Evolutionary conservation across 2,113 vertebrate species (phyloP).

Genomic region (Thryonomys swinderianus): DNA sequence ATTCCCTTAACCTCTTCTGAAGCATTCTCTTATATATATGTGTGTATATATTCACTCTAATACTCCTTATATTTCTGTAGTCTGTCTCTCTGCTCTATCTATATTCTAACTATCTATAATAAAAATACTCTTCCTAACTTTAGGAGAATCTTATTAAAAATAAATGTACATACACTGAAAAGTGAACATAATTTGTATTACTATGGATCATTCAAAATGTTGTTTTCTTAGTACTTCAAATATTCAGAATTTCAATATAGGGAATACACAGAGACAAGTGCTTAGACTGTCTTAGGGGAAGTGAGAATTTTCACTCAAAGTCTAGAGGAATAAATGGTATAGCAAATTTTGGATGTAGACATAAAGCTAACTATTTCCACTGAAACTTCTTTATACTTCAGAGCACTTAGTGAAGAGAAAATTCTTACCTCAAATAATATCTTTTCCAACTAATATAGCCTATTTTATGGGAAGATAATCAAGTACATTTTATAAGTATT

Average conservation of each 20-base stretch:
- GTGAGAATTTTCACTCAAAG: slow-evolving; percentile 57
- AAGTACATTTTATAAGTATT: not conserved
- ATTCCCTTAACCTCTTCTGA: not conserved
- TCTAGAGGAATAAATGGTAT: slow-evolving; percentile 38
- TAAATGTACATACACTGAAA: not conserved
- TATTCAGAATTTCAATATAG: not conserved
- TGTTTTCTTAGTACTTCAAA: slow-evolving; percentile 10
- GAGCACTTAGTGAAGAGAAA: not conserved
- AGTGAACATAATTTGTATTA: slow-evolving; percentile 20
- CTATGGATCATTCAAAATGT: slow-evolving; percentile 41
- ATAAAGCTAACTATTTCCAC: not conserved
- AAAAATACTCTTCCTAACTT: not conserved
- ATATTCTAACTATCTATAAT: not conserved
- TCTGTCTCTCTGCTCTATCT: not conserved
- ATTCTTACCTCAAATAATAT: not conserved
- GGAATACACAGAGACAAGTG: not conserved
- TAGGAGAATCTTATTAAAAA: not conserved
- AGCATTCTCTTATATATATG: not conserved
- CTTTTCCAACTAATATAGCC: not conserved
- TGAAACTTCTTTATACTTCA: slow-evolving; percentile 46
- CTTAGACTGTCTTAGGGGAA: slow-evolving; percentile 4
- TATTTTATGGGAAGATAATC: not conserved
- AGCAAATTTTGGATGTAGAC: not conserved
- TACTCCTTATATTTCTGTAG: not conserved
- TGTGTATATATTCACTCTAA: too few species aligned